Percentiles rank a stretch among this genome's conserved stretches.
These are phyloP conservation scores for Andrena chrysosceles DNA, from an alignment of 2,888 invertebrate species.

Conservation along the genomic window DNA sequence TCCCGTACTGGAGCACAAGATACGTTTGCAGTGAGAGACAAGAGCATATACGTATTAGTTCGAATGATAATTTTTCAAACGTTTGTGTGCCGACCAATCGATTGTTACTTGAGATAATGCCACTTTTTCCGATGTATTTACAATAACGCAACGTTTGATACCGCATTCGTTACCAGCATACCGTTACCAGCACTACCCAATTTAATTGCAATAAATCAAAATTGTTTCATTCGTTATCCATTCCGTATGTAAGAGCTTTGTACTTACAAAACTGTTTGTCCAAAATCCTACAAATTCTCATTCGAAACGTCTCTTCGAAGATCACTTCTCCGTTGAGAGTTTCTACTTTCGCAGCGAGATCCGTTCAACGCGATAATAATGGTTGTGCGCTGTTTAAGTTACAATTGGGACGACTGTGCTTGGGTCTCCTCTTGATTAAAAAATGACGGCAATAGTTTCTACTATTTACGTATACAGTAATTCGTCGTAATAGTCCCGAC, in stretches of 20 bases:
- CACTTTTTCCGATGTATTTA: slow-evolving; percentile 14
- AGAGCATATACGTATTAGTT: slow-evolving; percentile 24
- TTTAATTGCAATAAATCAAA: slow-evolving; percentile 30
- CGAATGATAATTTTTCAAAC: slow-evolving; percentile 5
- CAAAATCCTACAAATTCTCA: slow-evolving; percentile 8
- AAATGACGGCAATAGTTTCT: not conserved
- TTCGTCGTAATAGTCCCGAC: too few species aligned
- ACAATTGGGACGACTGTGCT: too few species aligned
- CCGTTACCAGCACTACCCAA: not conserved
- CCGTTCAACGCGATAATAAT: not conserved
- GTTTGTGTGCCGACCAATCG: not conserved
- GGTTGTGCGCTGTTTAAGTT: not conserved
- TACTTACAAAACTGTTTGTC: slow-evolving; percentile 16
- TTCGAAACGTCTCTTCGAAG: not conserved
- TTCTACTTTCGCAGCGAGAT: not conserved
- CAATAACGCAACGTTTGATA: slow-evolving; percentile 5
- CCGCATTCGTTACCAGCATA: slow-evolving; percentile 18
- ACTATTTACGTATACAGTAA: not conserved
- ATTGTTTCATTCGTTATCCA: slow-evolving; percentile 19
- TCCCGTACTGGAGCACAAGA: too few species aligned
- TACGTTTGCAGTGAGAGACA: slow-evolving; percentile 11
- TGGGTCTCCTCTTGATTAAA: not conserved
- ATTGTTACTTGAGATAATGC: slow-evolving; percentile 7
- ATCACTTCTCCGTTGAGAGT: not conserved
- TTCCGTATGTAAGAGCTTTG: slow-evolving; percentile 20